phyloP scores from a whole-genome alignment of 2,888 invertebrate species.

The Drosophila mercatorum region DNA sequence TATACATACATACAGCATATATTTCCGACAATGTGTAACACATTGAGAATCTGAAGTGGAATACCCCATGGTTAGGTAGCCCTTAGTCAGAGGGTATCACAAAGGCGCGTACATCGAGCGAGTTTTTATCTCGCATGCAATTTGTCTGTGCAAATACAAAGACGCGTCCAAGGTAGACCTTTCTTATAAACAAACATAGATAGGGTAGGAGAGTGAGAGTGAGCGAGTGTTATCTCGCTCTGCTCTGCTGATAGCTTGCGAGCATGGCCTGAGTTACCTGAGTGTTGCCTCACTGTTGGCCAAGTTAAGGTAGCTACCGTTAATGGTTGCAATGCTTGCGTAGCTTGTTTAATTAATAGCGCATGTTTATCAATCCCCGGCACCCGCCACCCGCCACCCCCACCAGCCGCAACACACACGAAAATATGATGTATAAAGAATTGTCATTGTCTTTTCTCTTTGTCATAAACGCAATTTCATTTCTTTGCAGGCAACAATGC shows the following conservation, averaged over 20 bases:
- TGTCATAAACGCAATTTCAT: constrained; percentile 64
- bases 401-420: not conserved
- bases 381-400: not conserved
- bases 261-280: not conserved
- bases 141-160: constrained; percentile 53
- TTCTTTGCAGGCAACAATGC: constrained; percentile 50
- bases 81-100: not conserved
- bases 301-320: constrained; percentile 67
- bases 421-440: constrained; percentile 46
- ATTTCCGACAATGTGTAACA: not conserved
- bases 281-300: constrained; percentile 56
- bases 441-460: constrained; percentile 59
- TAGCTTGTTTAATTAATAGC: constrained; percentile 60
- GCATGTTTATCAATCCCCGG: constrained; percentile 32
- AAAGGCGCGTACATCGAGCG: constrained; percentile 11
- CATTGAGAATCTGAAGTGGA: not conserved
- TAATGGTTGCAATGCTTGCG: constrained; percentile 31
- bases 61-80: constrained; percentile 10
- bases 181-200: constrained; percentile 28
- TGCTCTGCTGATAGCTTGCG: constrained; percentile 19
- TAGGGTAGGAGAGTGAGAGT: constrained; percentile 4
- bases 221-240: constrained; percentile 32
- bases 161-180: constrained; percentile 48
- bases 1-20: not conserved
- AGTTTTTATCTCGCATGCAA: constrained; percentile 36